Percentiles rank a stretch among this genome's conserved stretches.
phyloP scores from a whole-genome alignment of 2,113 vertebrate genomes.

The Haplotaxodon microlepis region DNA sequence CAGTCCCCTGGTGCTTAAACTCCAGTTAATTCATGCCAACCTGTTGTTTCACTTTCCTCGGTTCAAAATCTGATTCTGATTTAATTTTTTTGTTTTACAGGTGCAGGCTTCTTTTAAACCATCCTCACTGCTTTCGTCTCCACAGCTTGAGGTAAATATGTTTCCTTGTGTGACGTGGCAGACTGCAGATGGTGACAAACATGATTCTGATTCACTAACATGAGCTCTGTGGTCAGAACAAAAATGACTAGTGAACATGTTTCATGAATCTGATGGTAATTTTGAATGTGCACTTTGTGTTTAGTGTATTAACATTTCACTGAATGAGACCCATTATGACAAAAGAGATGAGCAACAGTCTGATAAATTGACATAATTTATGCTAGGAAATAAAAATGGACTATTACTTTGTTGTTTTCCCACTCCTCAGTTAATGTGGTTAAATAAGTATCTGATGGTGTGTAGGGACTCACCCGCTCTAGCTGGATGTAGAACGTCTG shows the following conservation, averaged over 20 bases:
- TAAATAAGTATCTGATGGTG: rapidly evolving
- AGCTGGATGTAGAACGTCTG: slow-evolving; percentile 80
- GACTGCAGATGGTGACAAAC: not conserved
- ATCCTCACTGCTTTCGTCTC: not conserved
- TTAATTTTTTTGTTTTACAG: not conserved
- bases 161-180: not conserved
- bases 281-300: not conserved
- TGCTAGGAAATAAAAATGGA: not conserved
- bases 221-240: not conserved
- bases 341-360: not conserved
- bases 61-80: not conserved
- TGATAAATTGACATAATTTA: not conserved
- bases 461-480: slow-evolving; percentile 73
- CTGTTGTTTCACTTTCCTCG: not conserved
- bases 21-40: rapidly evolving
- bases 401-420: not conserved
- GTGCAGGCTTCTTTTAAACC: not conserved
- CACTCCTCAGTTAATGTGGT: rapidly evolving
- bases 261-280: not conserved
- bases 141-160: not conserved
- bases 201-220: not conserved
- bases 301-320: not conserved
- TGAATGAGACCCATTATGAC: not conserved
- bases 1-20: rapidly evolving
- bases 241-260: not conserved